phyloP scores from a whole-genome alignment of 2,113 vertebrate genomes.

The Trematocara nigrifrons region DNA sequence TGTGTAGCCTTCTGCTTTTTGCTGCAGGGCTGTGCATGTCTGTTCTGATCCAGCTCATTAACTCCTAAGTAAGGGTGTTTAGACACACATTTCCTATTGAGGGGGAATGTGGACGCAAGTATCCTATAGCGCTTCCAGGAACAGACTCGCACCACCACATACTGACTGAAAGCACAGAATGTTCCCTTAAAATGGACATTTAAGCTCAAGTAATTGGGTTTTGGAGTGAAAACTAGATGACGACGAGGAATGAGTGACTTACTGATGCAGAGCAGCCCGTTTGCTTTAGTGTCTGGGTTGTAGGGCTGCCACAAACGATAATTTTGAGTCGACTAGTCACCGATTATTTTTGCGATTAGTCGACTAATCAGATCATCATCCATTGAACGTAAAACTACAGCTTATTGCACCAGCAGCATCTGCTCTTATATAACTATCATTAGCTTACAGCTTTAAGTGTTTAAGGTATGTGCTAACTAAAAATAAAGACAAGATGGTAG shows the following conservation, averaged over 20 bases:
- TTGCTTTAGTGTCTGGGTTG: not conserved
- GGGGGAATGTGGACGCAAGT: conserved; percentile 5
- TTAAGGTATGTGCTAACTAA: no score
- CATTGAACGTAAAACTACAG: no score
- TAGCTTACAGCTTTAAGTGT: no score
- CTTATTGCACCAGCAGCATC: no score
- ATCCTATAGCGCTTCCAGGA: not conserved
- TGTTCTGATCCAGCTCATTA: conserved; percentile 45
- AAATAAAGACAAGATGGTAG: no score
- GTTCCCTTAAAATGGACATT: not conserved
- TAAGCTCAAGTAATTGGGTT: not conserved
- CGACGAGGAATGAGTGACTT: not conserved
- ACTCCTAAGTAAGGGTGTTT: conserved; percentile 50
- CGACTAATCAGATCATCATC: no score
- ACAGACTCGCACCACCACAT: not conserved
- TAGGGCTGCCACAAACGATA: no score
- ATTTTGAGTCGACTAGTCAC: no score
- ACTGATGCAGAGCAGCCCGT: not conserved
- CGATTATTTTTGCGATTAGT: no score
- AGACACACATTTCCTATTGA: conserved; percentile 18
- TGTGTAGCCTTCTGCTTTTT: not conserved
- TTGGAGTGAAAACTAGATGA: not conserved
- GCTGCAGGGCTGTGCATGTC: conserved; percentile 4
- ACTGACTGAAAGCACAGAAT: not conserved
- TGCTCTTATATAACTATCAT: no score